Conservation (phyloP, 2,888 invertebrate species). For the Yponomeuta malinellus region DNA sequence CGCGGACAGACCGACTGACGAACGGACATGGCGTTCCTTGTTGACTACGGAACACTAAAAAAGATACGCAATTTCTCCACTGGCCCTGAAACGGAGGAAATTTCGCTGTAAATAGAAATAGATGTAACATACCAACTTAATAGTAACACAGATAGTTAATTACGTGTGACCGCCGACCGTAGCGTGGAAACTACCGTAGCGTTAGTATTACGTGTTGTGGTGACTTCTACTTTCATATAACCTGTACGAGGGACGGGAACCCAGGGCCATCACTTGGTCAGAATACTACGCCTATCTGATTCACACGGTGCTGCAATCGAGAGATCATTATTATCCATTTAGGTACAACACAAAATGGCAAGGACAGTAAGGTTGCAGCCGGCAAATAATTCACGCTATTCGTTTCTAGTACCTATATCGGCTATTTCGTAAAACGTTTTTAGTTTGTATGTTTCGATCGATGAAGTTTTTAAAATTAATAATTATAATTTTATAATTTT, state of each 20-base stretch:
- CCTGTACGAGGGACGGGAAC: not conserved
- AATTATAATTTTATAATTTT: too few species aligned
- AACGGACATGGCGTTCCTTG: too few species aligned
- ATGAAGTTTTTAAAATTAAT: too few species aligned
- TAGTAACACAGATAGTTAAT: not conserved
- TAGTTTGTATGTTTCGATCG: too few species aligned
- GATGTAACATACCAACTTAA: not conserved
- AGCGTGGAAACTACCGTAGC: not conserved
- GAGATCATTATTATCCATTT: too few species aligned
- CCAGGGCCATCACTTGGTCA: not conserved
- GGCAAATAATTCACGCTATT: too few species aligned
- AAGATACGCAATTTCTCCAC: not conserved
- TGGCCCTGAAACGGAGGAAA: not conserved
- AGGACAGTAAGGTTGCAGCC: too few species aligned
- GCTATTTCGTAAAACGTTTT: too few species aligned
- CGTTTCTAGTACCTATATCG: too few species aligned
- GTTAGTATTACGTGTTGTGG: not conserved
- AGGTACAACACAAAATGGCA: too few species aligned
- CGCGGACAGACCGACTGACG: too few species aligned
- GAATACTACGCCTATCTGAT: not conserved
- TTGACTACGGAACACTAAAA: too few species aligned
- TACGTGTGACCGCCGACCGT: not conserved
- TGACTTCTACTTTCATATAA: not conserved
- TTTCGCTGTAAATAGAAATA: not conserved
- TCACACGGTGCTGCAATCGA: not conserved